Evolutionary conservation across 2,888 invertebrate genomes (phyloP).

Genomic region (Diadegma fenestrale): DNA sequence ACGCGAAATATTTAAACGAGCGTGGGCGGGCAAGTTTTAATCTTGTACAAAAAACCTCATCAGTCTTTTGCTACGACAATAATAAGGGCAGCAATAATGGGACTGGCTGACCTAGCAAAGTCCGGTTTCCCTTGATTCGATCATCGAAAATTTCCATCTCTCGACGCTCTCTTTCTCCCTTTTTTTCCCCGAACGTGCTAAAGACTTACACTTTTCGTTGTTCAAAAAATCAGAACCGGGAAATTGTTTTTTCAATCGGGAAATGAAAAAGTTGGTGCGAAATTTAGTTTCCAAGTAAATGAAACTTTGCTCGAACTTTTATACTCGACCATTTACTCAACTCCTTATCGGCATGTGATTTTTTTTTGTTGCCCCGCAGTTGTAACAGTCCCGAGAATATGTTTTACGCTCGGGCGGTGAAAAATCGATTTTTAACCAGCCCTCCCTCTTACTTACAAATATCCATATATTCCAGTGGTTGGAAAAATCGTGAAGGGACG

Average conservation of each 20-base stretch:
- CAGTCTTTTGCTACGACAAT: background rate
- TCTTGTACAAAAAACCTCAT: conserved; percentile 1
- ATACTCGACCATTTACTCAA: background rate
- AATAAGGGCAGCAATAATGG: conserved; percentile 9
- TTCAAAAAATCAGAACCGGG: background rate
- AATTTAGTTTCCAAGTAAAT: background rate
- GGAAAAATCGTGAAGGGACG: conserved; percentile 48
- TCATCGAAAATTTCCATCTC: background rate
- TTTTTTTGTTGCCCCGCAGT: conserved; percentile 5
- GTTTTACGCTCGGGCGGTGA: conserved; percentile 46
- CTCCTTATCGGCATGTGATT: conserved; percentile 5
- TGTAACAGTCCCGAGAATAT: conserved; percentile 28
- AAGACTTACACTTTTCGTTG: background rate
- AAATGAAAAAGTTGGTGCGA: background rate
- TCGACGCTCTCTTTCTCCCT: background rate
- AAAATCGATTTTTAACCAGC: conserved; percentile 56
- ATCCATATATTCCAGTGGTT: conserved; percentile 50
- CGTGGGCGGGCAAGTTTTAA: background rate
- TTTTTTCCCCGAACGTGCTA: background rate
- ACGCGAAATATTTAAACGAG: conserved; percentile 20
- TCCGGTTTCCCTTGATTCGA: conserved; percentile 2
- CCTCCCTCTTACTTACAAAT: conserved; percentile 29
- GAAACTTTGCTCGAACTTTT: conserved; percentile 1
- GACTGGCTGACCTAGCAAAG: background rate
- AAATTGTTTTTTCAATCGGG: background rate